phyloP scores from a whole-genome alignment of 2,797 vertebrate genomes.

The Gadopsis marmoratus region DNA sequence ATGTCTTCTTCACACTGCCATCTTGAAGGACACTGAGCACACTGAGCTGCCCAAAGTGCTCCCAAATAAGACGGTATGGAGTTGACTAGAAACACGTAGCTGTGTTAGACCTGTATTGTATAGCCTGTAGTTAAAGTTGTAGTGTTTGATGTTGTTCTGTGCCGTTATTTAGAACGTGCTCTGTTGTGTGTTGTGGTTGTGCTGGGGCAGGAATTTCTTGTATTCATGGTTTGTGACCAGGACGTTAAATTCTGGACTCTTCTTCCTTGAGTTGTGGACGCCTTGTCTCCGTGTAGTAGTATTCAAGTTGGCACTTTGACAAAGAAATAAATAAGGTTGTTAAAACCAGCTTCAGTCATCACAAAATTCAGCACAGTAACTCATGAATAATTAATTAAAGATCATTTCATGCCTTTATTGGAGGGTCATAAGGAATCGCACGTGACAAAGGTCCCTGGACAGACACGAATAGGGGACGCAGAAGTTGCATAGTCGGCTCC shows the following conservation, averaged over 20 bases:
- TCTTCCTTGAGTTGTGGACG: neutral
- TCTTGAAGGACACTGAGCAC: constrained; percentile 67
- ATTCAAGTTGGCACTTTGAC: neutral
- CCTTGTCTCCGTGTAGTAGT: neutral
- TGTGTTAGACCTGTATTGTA: constrained; percentile 31
- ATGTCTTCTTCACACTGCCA: constrained; percentile 57
- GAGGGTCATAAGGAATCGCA: neutral
- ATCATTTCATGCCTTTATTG: too few species aligned
- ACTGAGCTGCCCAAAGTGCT: constrained; percentile 76
- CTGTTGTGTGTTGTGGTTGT: constrained; percentile 6
- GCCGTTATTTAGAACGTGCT: constrained; percentile 15
- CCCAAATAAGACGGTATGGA: constrained; percentile 76
- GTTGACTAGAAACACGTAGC: constrained; percentile 34
- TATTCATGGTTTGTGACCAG: neutral
- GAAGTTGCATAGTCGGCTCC: neutral
- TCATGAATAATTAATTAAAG: neutral
- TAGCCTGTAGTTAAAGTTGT: constrained; percentile 37
- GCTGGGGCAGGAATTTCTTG: neutral
- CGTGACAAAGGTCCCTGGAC: neutral
- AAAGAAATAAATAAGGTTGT: neutral
- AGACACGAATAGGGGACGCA: neutral
- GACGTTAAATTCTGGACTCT: neutral
- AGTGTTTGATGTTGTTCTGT: constrained; percentile 29
- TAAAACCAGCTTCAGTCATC: neutral
- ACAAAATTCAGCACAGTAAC: too few species aligned